phyloP scores from a whole-genome alignment of 2,113 vertebrate genomes.

The Hirundichthys speculiger region DNA sequence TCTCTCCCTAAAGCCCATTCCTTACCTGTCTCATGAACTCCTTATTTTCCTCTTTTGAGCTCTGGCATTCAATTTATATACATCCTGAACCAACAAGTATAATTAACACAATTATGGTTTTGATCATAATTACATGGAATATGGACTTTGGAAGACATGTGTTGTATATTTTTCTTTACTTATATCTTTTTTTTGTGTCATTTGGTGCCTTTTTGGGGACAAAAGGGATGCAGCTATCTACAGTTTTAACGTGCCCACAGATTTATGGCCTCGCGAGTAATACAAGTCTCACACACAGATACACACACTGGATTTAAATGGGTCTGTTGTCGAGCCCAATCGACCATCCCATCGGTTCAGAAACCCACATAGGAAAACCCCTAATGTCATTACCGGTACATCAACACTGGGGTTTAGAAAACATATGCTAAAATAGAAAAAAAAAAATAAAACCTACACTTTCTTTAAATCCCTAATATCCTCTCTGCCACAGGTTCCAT shows the following conservation, averaged over 20 bases:
- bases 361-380: constrained; percentile 48
- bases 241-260: not conserved
- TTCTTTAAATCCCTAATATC: not conserved
- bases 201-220: not conserved
- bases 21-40: not conserved
- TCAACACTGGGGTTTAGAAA: constrained; percentile 36
- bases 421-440: constrained; percentile 39
- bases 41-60: constrained; percentile 6
- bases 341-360: constrained; percentile 48
- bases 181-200: not conserved
- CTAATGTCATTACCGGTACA: constrained; percentile 57
- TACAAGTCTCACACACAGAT: constrained; percentile 2
- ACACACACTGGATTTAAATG: constrained; percentile 37
- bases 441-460: constrained; percentile 7
- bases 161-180: not conserved
- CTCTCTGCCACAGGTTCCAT: not conserved
- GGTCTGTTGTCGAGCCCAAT: constrained; percentile 47
- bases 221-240: not conserved
- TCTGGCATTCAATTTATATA: not conserved
- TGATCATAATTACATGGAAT: not conserved
- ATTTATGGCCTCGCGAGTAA: constrained; percentile 9
- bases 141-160: too few relatives aligned
- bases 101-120: not conserved
- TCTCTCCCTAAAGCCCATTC: constrained; percentile 27
- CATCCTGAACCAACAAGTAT: not conserved